phyloP scores from a whole-genome alignment of 1,140 invertebrate genomes.

The Drosophila bipectinata region DNA sequence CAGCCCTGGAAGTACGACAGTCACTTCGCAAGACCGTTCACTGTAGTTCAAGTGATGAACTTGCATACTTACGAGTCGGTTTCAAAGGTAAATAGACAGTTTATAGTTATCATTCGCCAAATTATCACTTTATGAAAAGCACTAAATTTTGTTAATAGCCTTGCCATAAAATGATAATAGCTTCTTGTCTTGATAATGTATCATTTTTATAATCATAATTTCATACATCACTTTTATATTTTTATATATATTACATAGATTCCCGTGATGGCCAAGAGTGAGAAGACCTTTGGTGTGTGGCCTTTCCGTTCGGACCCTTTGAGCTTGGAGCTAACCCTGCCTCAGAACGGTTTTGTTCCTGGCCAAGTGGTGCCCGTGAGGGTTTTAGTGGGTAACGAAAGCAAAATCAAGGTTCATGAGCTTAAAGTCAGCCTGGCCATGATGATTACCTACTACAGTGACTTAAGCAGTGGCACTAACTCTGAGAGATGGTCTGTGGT shows the following conservation, averaged over 20 bases:
- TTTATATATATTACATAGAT: conserved; percentile 5
- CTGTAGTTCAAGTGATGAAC: conserved; percentile 89
- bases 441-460: conserved; percentile 77
- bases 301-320: conserved; percentile 64
- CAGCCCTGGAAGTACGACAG: conserved; percentile 91
- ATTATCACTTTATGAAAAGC: background rate
- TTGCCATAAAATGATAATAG: too few relatives aligned
- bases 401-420: conserved; percentile 84
- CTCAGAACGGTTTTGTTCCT: conserved; percentile 71
- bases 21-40: conserved; percentile 88
- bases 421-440: conserved; percentile 85
- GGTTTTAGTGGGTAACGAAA: conserved; percentile 75
- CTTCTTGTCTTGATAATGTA: too few relatives aligned
- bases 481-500: conserved; percentile 85
- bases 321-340: conserved; percentile 53
- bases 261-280: conserved; percentile 44
- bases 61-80: conserved; percentile 86
- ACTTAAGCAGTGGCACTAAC: conserved; percentile 85
- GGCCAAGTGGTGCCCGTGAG: conserved; percentile 66
- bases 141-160: background rate
- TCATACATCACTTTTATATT: background rate
- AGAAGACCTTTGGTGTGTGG: conserved; percentile 74
- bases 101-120: background rate
- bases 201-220: background rate
- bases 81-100: conserved; percentile 35